Conservation (phyloP, 2,113 vertebrate species). For the Pelecanus crispus region DNA sequence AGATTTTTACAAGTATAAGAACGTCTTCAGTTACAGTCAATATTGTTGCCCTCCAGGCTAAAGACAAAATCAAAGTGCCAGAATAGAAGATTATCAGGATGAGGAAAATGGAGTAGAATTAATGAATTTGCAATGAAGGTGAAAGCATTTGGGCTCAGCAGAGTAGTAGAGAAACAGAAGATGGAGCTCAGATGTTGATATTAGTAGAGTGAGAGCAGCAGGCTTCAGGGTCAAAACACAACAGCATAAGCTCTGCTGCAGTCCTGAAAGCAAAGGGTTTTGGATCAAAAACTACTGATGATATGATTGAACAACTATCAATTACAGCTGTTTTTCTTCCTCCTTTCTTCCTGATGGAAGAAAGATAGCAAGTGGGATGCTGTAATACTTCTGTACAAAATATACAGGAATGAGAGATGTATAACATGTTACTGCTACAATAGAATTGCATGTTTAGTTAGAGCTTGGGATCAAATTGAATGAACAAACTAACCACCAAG, state of each 20-base stretch:
- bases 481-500: background rate
- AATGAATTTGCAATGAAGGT: conserved; percentile 6
- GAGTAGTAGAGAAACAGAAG: background rate
- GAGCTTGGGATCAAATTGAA: background rate
- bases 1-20: background rate
- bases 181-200: background rate
- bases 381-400: background rate
- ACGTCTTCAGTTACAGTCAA: background rate
- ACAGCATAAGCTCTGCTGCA: background rate
- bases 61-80: background rate
- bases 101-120: background rate
- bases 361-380: background rate
- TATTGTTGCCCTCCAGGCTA: background rate
- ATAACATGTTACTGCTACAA: background rate
- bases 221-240: background rate
- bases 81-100: background rate
- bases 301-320: background rate
- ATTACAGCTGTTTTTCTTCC: background rate
- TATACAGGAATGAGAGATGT: background rate
- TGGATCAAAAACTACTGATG: background rate
- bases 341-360: background rate
- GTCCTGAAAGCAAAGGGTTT: background rate
- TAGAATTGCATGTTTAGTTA: background rate
- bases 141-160: background rate
- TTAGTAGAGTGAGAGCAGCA: background rate